phyloP scores from a whole-genome alignment of 2,113 vertebrate genomes.

The Phaethornis superciliosus region DNA sequence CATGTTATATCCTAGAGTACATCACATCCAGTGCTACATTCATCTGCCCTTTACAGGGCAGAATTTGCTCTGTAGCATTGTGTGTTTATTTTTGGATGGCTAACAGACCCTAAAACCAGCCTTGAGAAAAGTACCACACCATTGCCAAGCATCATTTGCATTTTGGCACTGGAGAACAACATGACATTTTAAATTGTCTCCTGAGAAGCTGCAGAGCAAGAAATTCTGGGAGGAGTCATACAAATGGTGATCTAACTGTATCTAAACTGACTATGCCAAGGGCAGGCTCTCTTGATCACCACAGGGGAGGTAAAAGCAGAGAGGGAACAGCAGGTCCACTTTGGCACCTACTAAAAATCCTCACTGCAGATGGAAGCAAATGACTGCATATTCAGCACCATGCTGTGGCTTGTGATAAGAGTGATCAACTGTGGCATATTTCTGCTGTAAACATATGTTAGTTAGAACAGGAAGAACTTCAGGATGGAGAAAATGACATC shows the following conservation, averaged over 20 bases:
- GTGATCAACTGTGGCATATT: not conserved
- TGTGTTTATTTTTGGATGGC: not conserved
- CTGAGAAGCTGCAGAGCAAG: conserved; percentile 14
- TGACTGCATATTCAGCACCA: not conserved
- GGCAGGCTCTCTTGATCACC: not conserved
- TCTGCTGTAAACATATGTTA: not conserved
- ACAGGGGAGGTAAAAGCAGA: not conserved
- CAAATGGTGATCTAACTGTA: not conserved
- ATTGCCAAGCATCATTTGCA: conserved; percentile 32
- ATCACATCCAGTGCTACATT: not conserved
- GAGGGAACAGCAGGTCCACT: not conserved
- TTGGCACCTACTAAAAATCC: not conserved
- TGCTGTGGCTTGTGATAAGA: not conserved
- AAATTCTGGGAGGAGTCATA: not conserved
- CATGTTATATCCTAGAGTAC: not conserved
- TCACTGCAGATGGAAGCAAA: not conserved
- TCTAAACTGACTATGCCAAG: not conserved
- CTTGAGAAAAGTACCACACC: not conserved
- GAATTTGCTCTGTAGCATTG: not conserved
- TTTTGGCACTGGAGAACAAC: conserved; percentile 24
- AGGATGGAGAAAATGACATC: not conserved
- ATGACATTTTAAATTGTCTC: not conserved
- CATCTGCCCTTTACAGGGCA: not conserved
- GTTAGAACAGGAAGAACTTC: not conserved
- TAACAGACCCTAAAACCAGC: not conserved